Conservation (phyloP, 2,888 invertebrate genomes). For the Lordiphosa andalusiaca region DNA sequence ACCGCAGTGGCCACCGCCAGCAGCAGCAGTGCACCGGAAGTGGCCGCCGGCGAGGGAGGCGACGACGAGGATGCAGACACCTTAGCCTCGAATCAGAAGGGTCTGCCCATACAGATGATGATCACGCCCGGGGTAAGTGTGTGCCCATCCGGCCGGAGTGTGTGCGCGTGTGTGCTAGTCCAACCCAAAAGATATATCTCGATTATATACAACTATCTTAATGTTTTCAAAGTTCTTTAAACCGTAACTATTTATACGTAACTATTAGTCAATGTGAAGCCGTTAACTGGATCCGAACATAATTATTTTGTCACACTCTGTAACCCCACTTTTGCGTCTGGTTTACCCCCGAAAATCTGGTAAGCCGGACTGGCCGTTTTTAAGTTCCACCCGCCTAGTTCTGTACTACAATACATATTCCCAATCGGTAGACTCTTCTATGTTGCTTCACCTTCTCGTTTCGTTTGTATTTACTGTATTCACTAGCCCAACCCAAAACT, state of each 20-base stretch:
- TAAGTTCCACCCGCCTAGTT: slow-evolving; percentile 6
- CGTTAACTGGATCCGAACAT: slow-evolving; percentile 65
- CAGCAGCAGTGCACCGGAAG: slow-evolving; percentile 23
- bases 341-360: background rate
- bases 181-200: slow-evolving; percentile 38
- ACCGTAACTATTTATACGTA: slow-evolving; percentile 48
- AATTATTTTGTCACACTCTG: slow-evolving; percentile 5
- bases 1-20: slow-evolving; percentile 60
- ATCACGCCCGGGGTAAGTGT: slow-evolving; percentile 80
- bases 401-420: slow-evolving; percentile 1
- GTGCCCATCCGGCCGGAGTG: slow-evolving; percentile 19
- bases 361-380: slow-evolving; percentile 3
- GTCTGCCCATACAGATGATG: slow-evolving; percentile 80
- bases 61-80: slow-evolving; percentile 56
- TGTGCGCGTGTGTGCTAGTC: slow-evolving; percentile 20
- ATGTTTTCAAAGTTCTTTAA: slow-evolving; percentile 72
- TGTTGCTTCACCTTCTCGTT: slow-evolving; percentile 3
- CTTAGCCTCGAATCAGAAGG: slow-evolving; percentile 52
- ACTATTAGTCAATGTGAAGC: slow-evolving; percentile 73
- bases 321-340: background rate
- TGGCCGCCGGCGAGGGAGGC: slow-evolving; percentile 23
- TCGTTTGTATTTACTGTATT: slow-evolving; percentile 2
- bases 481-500: slow-evolving; percentile 3
- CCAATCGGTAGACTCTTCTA: slow-evolving; percentile 1
- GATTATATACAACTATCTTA: slow-evolving; percentile 53